phyloP scores from a whole-genome alignment of 2,113 vertebrate genomes.

The Lota lota region DNA sequence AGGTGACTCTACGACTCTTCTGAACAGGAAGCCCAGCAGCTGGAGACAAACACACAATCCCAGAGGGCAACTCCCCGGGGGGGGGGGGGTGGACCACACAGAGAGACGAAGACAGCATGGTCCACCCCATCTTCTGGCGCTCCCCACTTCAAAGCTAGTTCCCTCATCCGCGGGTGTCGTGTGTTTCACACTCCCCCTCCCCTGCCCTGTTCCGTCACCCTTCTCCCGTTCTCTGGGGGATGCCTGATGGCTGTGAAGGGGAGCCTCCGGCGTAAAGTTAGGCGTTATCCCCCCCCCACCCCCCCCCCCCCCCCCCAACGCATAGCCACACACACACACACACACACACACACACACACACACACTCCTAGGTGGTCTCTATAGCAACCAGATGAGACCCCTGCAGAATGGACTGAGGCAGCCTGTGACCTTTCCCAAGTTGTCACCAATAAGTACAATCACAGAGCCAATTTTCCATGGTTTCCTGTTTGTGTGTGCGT shows the following conservation, averaged over 20 bases:
- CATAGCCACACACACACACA: neutral
- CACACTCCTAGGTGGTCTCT: neutral
- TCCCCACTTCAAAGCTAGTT: too few species aligned
- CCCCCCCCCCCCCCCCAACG: neutral
- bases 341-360: neutral
- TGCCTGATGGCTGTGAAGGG: neutral
- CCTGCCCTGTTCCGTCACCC: constrained; percentile 5
- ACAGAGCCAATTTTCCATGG: neutral
- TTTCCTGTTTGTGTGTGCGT: too few species aligned
- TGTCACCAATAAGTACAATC: neutral
- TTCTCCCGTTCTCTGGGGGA: neutral
- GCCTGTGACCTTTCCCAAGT: neutral
- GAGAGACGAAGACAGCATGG: neutral
- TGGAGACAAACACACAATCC: neutral
- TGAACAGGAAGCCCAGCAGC: neutral
- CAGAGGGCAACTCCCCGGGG: neutral
- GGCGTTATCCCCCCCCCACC: neutral
- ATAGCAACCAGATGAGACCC: neutral
- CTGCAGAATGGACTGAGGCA: neutral
- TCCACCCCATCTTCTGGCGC: too few species aligned
- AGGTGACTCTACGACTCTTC: neutral
- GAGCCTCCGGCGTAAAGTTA: neutral
- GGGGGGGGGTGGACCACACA: neutral
- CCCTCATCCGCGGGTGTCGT: too few species aligned
- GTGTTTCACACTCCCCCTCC: neutral